Base-by-base conservation (phyloP, 2,888 invertebrate species). In the Anoncus sp. region DNA sequence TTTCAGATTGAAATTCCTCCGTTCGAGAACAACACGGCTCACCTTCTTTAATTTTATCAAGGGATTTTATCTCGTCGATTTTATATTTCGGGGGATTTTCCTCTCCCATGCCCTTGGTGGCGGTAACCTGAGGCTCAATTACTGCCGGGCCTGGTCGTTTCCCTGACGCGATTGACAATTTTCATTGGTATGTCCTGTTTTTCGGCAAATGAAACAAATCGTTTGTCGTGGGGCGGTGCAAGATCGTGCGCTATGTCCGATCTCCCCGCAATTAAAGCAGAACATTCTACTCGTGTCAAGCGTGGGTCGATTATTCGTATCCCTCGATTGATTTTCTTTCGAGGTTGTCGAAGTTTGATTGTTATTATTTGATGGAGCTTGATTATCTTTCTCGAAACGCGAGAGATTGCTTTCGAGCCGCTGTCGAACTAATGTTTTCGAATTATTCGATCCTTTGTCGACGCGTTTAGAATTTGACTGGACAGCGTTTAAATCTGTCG, bases 91-190 rank as follows among this genome's bases (percentile, higher is more conserved):
- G 3, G 2, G 31, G 7, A 31, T 51, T 67, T 67, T 35, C 72
- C 75, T 75, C 79, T 1, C 20, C 18, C 12, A 10, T 63, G 79
- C 75, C 79, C 67, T 63, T 7, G 0, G 57, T 5, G n/a, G 18
- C 72, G 9, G 67, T 72, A 67, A 57, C 35, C 57, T 72, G 75
- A 72, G 79, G 75, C 22, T 51, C 10, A 31, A 10, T 55, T 75
- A 75, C 72, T 60, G 69, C 40, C 14, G 75, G 75, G 63, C 45
- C 40, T 67, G 12, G 16, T 10, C 72, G 75, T 79, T 79, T 79
- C 72, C 79, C 79, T 38, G 27, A 59, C 57, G 59, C 10, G 45
- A n/a, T 12, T 65, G 71, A 18, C 71, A 78, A 27, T 78, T 40
- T 6, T 24, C 12, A 38, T 79, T 79, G 3, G 27, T 27, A 22